phyloP scores from a whole-genome alignment of 2,113 vertebrate species.

The Rhagologus leucostigma region DNA sequence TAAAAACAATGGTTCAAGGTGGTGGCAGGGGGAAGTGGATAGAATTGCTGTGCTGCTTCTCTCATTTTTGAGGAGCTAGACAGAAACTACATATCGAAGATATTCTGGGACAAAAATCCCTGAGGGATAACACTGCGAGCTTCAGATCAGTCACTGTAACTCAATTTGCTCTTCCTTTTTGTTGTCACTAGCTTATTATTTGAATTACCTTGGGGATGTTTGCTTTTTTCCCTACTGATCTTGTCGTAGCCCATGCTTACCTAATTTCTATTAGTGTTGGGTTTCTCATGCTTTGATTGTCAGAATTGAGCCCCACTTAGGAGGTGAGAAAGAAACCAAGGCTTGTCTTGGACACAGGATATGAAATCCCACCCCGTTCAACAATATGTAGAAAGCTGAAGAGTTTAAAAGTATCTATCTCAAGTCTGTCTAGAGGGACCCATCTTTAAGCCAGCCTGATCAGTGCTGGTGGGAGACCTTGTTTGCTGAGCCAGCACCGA shows the following conservation, averaged over 20 bases:
- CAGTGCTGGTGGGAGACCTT: fast-evolving
- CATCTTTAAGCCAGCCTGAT: neutral
- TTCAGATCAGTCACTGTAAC: neutral
- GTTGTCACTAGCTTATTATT: neutral
- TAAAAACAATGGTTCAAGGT: neutral
- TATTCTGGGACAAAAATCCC: neutral
- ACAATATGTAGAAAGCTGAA: neutral
- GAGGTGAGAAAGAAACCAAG: neutral
- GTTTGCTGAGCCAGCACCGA: neutral
- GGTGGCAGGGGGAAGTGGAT: neutral
- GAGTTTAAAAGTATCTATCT: neutral
- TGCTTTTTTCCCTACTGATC: neutral
- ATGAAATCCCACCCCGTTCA: neutral
- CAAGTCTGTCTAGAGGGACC: neutral
- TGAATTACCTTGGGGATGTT: neutral
- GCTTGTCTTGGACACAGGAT: neutral
- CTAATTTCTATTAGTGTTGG: neutral
- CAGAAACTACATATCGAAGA: neutral
- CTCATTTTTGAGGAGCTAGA: neutral
- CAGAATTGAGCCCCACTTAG: neutral
- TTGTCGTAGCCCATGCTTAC: neutral
- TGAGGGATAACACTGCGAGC: fast-evolving
- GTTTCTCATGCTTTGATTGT: neutral
- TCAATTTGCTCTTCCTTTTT: neutral
- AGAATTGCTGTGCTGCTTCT: neutral